Base-by-base conservation (phyloP, 2,113 vertebrate species). In the Ochotona curzoniae region DNA sequence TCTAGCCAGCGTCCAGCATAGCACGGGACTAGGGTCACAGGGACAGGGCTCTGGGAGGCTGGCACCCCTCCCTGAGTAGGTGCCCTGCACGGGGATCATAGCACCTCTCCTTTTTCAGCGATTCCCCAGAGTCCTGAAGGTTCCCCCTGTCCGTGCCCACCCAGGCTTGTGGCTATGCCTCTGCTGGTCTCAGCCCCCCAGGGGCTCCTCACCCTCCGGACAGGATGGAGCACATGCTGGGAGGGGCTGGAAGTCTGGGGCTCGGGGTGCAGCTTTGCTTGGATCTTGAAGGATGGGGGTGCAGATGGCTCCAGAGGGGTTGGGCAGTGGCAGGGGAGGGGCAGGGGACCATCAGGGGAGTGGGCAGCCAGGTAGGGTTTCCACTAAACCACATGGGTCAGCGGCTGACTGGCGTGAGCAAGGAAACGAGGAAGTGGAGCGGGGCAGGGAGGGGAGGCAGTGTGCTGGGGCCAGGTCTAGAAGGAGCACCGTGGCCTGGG, bases 21-120 rank as follows among this genome's bases (percentile, higher is more conserved):
- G 61, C 0, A 6, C 2, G 30, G 20, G 0, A 44, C 49, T 4
- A 6, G 13, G 25, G 54, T 35, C 0, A 2, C 0, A 0, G 66
- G 47, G 15, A 25, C 15, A 2, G 21, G 83, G 63, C 61, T 32
- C 1, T 0, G 0, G 60, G 32, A 30, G 35, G 49, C 70, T 2
- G n/a, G 49, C 0, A 0, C 70, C 2, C 4, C 25, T 35, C 1
- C 47, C 5, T 7, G 11, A 1, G 7, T 1, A 0, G 57, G 3
- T 23, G 12, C 35, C 67, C 13, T 6, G 25, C 2, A 0, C 3
- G 11, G 60, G 25, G 38, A 30, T 26, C 21, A 25, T 6, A 2
- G 11, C 0, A 0, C 12, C 32, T 32, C 38, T 2, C 17, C 21
- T 44, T 38, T 12, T 9, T 12, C 1, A 63, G 47, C 6, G 1